Conservation (phyloP, 2,797 vertebrate genomes). For the Rhinoraja longicauda region DNA sequence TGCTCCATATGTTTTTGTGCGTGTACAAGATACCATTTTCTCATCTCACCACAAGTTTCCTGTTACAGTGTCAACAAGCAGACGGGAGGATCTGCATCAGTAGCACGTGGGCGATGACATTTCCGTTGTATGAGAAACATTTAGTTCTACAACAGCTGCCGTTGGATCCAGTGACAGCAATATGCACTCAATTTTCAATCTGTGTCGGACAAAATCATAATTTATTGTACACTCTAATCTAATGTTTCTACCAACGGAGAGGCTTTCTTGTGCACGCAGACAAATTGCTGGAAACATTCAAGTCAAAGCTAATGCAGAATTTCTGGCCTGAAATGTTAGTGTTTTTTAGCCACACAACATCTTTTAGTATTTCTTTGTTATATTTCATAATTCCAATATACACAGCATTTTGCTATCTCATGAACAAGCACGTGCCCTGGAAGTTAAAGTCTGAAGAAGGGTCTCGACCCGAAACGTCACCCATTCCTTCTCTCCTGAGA, state of each 20-base stretch:
- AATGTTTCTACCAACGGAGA: not conserved
- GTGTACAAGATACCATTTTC: not conserved
- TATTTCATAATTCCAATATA: not conserved
- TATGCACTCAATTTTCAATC: not conserved
- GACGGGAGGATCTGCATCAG: not conserved
- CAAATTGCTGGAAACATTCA: not conserved
- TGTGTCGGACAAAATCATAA: not conserved
- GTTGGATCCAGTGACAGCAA: not conserved
- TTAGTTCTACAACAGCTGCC: too few relatives aligned
- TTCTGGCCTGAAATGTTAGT: not conserved
- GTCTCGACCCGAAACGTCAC: too few relatives aligned
- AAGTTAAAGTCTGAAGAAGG: too few relatives aligned
- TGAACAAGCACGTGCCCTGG: not conserved
- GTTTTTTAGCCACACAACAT: not conserved
- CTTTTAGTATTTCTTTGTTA: not conserved
- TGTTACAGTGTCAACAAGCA: not conserved
- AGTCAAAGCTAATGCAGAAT: not conserved
- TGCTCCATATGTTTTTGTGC: not conserved
- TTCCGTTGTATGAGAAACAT: not conserved
- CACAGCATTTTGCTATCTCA: not conserved
- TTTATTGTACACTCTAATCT: not conserved
- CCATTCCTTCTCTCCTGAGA: too few relatives aligned
- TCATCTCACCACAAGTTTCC: not conserved
- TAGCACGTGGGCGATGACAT: not conserved
- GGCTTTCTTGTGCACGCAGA: not conserved